Base-by-base conservation (phyloP, 2,113 vertebrate species). In the Bufo gargarizans region DNA sequence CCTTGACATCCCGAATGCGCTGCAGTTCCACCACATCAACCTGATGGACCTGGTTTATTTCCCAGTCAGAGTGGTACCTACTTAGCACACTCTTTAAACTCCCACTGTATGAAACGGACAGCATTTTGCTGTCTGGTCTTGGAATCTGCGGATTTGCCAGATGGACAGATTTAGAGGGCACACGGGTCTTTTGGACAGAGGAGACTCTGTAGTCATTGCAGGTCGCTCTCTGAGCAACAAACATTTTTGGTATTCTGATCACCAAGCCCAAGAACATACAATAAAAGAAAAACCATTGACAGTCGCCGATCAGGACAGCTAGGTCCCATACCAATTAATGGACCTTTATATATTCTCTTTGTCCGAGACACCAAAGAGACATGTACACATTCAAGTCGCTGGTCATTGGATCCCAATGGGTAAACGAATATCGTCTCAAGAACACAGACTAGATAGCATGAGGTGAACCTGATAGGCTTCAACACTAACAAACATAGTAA, bases 21-120 rank as follows among this genome's bases (percentile, higher is more conserved):
- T 96, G 97, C 88, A 98, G 96, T 92, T 99, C 97, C 63, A 94
- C 93, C 14, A 94, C 94, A 85, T 97, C 96, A 0, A 94, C 93
- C 16, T 94, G 95, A 89, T 96, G 96, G 13, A 97, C 93, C 71
- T 95, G 95, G 81, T 96, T 97, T 89, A 97, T 95, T 90, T 96
- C 97, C 96, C 97, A 97, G 82, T 99, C 98, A 0, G 96, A 97
- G 91, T 96, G 97, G 92, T 95, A 98, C 93, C 97, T 94, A 95
- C 96, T 97, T 91, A 96, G 96, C 81, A 97, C 97, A 76, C 97
- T 99, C 90, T 97, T 95, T 92, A 99, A 96, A 93, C 98, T 96
- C 92, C 98, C 97, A 89, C 98, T 99, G 95, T 98, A 99, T 0
- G 98, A 95, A 97, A 99, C 98, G 93, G 98, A 98, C 95, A 99